These are phyloP conservation scores for Lanistes nyassanus DNA, from an alignment of 1,140 invertebrate species.

Conservation along the genomic window DNA sequence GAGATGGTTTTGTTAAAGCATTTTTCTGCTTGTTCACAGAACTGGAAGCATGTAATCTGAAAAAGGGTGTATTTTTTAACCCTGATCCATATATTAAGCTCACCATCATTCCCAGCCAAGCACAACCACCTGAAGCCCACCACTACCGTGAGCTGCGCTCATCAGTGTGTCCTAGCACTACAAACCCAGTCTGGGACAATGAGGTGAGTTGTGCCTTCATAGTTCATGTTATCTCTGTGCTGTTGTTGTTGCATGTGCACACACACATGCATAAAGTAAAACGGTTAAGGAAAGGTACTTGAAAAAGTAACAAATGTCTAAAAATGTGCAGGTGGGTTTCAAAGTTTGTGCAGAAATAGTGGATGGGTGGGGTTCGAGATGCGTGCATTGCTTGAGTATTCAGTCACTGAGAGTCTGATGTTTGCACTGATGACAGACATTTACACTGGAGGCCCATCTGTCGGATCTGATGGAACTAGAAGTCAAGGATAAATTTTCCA, in stretches of 20 bases:
- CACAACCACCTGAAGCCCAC: slow-evolving; percentile 57
- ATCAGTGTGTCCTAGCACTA: slow-evolving; percentile 64
- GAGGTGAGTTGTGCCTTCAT: too few species aligned
- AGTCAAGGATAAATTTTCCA: slow-evolving; percentile 71
- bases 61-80: slow-evolving; percentile 71
- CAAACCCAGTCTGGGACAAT: slow-evolving; percentile 66
- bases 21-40: slow-evolving; percentile 53
- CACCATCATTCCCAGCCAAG: slow-evolving; percentile 64
- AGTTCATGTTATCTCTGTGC: too few species aligned
- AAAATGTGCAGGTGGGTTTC: too few species aligned
- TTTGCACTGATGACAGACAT: slow-evolving; percentile 56
- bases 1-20: too few species aligned
- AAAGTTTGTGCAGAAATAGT: too few species aligned
- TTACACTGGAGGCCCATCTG: slow-evolving; percentile 64
- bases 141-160: slow-evolving; percentile 67
- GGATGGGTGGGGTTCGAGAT: too few species aligned
- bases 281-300: too few species aligned
- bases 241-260: too few species aligned
- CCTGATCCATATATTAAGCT: slow-evolving; percentile 71
- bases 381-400: slow-evolving; percentile 18
- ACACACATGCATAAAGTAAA: too few species aligned
- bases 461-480: slow-evolving; percentile 69
- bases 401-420: neutral
- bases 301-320: too few species aligned
- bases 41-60: slow-evolving; percentile 66